A percentile compares a stretch with the other conserved stretches of the same genome.
phyloP scores from a whole-genome alignment of 2,797 vertebrate species.

The Epinephelus awoara region DNA sequence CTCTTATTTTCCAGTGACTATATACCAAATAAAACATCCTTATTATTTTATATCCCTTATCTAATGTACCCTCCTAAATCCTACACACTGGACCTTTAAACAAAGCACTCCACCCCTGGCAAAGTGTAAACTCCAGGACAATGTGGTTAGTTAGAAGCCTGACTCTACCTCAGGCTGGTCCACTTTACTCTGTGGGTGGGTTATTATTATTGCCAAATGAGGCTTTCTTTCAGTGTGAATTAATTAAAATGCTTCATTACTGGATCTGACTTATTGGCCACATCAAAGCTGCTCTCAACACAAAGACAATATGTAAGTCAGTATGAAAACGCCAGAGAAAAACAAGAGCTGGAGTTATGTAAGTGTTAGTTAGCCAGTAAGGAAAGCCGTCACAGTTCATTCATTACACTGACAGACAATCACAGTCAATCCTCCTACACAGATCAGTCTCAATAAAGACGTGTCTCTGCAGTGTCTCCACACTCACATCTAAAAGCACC shows the following conservation, averaged over 20 bases:
- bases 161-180: not conserved
- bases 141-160: not conserved
- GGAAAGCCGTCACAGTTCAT: constrained; percentile 27
- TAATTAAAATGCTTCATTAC: constrained; percentile 23
- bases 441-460: constrained; percentile 20
- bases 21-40: too few species aligned
- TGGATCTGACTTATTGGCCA: constrained; percentile 13
- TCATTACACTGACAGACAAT: constrained; percentile 37
- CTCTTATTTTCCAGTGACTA: too few species aligned
- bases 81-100: too few species aligned
- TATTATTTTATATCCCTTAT: too few species aligned
- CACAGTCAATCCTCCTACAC: constrained; percentile 30
- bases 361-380: constrained; percentile 15
- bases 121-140: constrained; percentile 4
- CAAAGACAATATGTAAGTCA: too few species aligned
- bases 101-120: too few species aligned
- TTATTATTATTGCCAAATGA: constrained; percentile 28
- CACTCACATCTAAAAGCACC: not conserved
- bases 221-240: constrained; percentile 16
- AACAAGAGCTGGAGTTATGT: constrained; percentile 1
- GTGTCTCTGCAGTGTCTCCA: not conserved
- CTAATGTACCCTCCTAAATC: too few species aligned
- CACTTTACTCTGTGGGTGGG: not conserved
- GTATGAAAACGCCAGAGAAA: not conserved
- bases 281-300: constrained; percentile 43